phyloP scores from a whole-genome alignment of 2,113 vertebrate species.

The Anhinga anhinga region DNA sequence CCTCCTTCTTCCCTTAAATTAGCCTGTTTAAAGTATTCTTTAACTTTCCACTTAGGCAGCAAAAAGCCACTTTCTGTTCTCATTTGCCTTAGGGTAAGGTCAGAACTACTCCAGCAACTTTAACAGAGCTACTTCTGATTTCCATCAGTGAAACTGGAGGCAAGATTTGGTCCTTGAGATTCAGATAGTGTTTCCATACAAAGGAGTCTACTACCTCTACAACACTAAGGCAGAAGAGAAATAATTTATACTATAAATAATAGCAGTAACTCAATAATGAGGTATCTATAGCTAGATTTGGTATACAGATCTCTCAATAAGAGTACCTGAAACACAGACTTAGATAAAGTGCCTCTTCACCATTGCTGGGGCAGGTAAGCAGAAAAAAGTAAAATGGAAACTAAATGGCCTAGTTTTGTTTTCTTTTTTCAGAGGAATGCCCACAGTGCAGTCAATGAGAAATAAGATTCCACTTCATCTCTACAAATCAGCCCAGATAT shows the following conservation, averaged over 20 bases:
- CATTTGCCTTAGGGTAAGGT: background rate
- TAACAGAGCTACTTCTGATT: background rate
- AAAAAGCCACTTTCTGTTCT: background rate
- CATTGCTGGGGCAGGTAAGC: background rate
- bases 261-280: background rate
- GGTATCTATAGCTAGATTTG: background rate
- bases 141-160: background rate
- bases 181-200: background rate
- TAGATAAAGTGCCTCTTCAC: background rate
- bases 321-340: background rate
- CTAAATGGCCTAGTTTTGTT: background rate
- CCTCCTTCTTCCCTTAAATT: background rate
- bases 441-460: background rate
- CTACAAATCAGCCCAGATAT: background rate
- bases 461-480: background rate
- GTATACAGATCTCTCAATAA: background rate
- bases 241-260: background rate
- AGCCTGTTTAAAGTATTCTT: background rate
- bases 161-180: background rate
- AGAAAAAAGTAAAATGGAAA: background rate
- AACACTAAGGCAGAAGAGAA: background rate
- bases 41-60: background rate
- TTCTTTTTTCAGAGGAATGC: background rate
- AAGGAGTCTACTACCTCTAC: background rate
- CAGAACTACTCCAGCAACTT: background rate